These are phyloP conservation scores for Therioaphis trifolii DNA, from an alignment of 2,888 invertebrate species.

Conservation along the genomic window DNA sequence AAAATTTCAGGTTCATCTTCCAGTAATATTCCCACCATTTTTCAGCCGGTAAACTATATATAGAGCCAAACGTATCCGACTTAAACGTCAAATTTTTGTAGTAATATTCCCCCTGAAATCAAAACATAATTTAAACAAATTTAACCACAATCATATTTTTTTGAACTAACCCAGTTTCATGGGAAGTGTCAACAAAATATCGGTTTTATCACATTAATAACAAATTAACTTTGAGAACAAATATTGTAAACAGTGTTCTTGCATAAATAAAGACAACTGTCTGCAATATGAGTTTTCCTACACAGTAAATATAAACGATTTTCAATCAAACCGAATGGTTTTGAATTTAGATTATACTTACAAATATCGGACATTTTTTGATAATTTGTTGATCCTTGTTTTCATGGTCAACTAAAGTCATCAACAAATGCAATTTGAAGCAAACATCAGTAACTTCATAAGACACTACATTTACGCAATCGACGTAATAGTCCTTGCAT, in stretches of 20 bases:
- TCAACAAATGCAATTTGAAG: not conserved
- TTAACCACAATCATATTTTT: not conserved
- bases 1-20: not conserved
- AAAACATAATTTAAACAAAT: no score
- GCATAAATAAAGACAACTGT: no score
- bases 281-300: no score
- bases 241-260: no score
- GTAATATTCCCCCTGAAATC: not conserved
- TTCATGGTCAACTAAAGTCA: not conserved
- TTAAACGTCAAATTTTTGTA: not conserved
- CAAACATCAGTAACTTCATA: not conserved
- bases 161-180: no score
- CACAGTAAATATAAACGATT: no score
- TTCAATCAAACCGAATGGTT: not conserved
- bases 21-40: not conserved
- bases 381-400: not conserved
- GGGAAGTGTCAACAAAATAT: not conserved
- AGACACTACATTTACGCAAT: constrained; percentile 5
- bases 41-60: not conserved
- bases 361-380: not conserved
- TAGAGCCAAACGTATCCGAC: not conserved
- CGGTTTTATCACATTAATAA: not conserved
- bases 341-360: not conserved
- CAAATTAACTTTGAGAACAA: no score
- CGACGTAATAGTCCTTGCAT: constrained; percentile 2